Percentiles rank a stretch among this genome's conserved stretches.
phyloP scores from a whole-genome alignment of 2,113 vertebrate genomes.

The Echinops telfairi region DNA sequence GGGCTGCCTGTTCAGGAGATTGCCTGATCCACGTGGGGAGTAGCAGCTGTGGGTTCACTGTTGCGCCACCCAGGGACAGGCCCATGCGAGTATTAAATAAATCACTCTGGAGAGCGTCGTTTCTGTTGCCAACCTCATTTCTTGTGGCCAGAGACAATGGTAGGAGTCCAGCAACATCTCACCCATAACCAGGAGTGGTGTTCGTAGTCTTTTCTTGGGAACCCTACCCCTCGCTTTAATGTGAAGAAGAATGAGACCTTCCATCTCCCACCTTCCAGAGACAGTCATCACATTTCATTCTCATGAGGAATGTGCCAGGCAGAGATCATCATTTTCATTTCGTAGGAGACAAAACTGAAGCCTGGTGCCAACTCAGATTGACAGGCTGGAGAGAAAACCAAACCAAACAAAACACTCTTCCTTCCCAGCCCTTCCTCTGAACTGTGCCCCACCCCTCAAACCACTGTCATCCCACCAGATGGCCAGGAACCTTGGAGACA shows the following conservation, averaged over 20 bases:
- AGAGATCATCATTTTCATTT: constrained; percentile 5
- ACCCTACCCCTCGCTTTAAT: background rate
- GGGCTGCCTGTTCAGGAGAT: background rate
- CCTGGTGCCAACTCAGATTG: background rate
- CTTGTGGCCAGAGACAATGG: background rate
- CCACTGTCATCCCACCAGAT: background rate
- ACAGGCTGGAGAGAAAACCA: background rate
- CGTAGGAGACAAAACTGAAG: constrained; percentile 28
- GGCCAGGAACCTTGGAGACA: background rate
- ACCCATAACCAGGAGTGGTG: background rate
- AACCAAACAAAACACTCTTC: background rate
- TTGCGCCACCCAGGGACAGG: background rate
- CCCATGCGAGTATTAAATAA: background rate
- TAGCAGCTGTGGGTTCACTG: background rate
- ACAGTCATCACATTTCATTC: constrained; percentile 40
- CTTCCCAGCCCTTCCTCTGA: background rate
- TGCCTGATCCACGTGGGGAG: background rate
- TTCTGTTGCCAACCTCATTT: background rate
- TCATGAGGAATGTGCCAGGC: background rate
- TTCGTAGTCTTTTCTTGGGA: constrained; percentile 41
- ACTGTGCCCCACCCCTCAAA: background rate
- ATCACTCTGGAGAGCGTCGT: background rate
- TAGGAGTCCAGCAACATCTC: background rate
- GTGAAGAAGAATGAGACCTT: constrained; percentile 30
- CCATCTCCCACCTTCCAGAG: background rate